phyloP scores from a whole-genome alignment of 1,140 invertebrate species.

The Hydropsyche tenuis region DNA sequence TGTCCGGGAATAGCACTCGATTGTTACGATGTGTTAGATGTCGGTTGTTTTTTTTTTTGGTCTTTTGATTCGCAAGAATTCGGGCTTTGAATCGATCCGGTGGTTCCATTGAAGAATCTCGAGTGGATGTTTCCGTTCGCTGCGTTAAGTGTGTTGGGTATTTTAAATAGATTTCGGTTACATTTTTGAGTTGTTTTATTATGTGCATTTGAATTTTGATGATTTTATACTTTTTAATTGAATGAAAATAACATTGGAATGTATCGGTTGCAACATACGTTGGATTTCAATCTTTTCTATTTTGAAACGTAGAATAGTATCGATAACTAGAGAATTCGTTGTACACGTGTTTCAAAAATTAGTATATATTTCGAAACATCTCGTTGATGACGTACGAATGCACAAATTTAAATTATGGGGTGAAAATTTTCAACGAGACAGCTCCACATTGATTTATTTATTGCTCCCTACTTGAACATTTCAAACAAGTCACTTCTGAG shows the following conservation, averaged over 20 bases:
- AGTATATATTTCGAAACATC: neutral
- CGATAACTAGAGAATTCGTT: too few relatives aligned
- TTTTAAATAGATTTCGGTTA: too few relatives aligned
- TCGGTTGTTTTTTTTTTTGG: neutral
- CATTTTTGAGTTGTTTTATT: too few relatives aligned
- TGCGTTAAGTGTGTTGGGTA: too few relatives aligned
- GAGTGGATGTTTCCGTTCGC: too few relatives aligned
- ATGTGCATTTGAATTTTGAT: too few relatives aligned
- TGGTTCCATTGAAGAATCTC: neutral
- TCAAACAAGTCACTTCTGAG: neutral
- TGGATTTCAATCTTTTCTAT: neutral
- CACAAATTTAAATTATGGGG: constrained; percentile 42
- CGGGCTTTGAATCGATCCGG: neutral
- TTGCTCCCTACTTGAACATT: neutral
- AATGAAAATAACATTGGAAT: too few relatives aligned
- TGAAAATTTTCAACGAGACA: constrained; percentile 36
- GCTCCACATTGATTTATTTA: neutral
- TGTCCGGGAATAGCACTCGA: neutral
- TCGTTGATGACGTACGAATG: constrained; percentile 43
- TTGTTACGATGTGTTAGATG: too few relatives aligned
- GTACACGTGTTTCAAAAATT: neutral
- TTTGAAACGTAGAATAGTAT: neutral
- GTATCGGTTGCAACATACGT: too few relatives aligned
- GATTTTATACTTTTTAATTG: too few relatives aligned
- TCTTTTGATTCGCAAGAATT: neutral